Evolutionary conservation across 2,888 invertebrate species (phyloP).

Genomic region (Teleiodes luculella): DNA sequence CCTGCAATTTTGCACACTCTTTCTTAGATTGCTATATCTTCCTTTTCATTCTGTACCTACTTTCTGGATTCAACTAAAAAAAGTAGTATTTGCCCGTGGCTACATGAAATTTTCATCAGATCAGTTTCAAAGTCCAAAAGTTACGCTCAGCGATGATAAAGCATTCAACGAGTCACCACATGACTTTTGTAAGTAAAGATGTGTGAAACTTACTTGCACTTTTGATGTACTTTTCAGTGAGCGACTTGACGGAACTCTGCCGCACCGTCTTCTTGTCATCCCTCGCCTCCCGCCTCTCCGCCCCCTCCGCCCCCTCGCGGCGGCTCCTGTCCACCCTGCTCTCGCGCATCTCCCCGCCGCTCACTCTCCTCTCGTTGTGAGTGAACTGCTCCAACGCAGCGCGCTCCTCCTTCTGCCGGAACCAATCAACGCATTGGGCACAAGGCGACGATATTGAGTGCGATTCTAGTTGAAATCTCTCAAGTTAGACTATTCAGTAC

Average conservation of each 20-base stretch:
- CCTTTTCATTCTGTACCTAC: too few species aligned
- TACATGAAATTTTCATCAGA: too few species aligned
- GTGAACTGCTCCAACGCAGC: conserved; percentile 67
- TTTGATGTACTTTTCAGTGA: conserved; percentile 88
- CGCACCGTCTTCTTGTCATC: conserved; percentile 74
- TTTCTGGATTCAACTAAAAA: too few species aligned
- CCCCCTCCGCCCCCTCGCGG: conserved; percentile 8
- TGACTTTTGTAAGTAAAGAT: too few species aligned
- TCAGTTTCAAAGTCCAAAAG: too few species aligned
- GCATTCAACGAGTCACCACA: too few species aligned
- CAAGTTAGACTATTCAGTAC: not conserved
- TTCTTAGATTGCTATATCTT: too few species aligned
- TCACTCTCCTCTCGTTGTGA: conserved; percentile 50
- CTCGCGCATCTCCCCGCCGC: conserved; percentile 3
- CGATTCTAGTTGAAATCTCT: not conserved
- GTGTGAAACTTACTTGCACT: conserved; percentile 76
- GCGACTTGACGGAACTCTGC: conserved; percentile 86
- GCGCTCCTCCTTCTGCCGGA: conserved; percentile 57
- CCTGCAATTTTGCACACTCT: too few species aligned
- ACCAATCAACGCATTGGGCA: not conserved
- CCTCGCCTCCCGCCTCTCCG: conserved; percentile 38
- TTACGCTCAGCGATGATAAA: too few species aligned
- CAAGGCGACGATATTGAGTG: not conserved
- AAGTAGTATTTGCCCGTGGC: too few species aligned
- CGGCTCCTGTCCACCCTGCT: not conserved